These are phyloP conservation scores for Amphimallon solstitiale DNA, from an alignment of 2,888 invertebrate species.

Conservation along the genomic window DNA sequence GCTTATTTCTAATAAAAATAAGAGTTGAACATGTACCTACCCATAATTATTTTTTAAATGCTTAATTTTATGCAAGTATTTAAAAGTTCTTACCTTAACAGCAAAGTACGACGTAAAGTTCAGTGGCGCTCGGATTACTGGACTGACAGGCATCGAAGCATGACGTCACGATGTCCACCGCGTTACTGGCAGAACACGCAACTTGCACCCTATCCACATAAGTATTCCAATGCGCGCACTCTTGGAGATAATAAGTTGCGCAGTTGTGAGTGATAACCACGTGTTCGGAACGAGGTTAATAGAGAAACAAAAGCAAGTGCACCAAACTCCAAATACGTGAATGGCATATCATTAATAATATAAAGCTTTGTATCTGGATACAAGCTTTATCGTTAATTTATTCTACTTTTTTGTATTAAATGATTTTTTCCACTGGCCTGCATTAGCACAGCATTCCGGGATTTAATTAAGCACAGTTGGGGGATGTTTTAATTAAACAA, in stretches of 20 bases:
- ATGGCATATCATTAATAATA: no score
- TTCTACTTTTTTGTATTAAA: no score
- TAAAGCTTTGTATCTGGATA: no score
- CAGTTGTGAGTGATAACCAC: slow-evolving; percentile 15
- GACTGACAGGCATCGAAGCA: slow-evolving; percentile 15
- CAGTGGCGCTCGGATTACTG: slow-evolving; percentile 18
- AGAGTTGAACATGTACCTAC: no score
- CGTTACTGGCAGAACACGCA: slow-evolving; percentile 36
- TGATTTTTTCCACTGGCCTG: no score
- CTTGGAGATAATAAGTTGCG: slow-evolving; percentile 30
- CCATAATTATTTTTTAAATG: neutral
- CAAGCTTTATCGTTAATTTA: no score
- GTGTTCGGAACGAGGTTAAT: slow-evolving; percentile 26
- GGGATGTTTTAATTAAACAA: no score
- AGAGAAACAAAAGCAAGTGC: slow-evolving; percentile 16
- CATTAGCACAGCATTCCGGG: no score
- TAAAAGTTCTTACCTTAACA: slow-evolving; percentile 27
- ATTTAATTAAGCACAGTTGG: no score
- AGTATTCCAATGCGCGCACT: slow-evolving; percentile 17
- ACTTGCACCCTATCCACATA: slow-evolving; percentile 18
- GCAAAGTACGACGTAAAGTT: slow-evolving; percentile 3
- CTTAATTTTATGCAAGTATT: neutral
- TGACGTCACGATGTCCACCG: slow-evolving; percentile 40
- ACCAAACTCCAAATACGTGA: no score
- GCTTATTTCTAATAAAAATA: no score